These are phyloP conservation scores for Guaruba guarouba DNA, from an alignment of 2,113 vertebrate species.

Conservation along the genomic window DNA sequence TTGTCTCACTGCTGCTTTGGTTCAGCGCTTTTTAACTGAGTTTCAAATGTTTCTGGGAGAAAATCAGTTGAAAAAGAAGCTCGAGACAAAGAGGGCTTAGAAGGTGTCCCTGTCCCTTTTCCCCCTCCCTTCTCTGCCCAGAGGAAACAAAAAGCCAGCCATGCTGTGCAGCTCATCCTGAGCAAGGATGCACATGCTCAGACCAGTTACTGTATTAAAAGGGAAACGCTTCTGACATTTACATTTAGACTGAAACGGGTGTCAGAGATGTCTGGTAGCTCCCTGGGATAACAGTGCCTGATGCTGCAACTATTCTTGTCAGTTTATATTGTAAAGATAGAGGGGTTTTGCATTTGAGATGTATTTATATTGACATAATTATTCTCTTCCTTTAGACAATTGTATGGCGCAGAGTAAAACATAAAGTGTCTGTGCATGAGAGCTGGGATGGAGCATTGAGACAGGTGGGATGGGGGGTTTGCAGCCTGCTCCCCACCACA, in stretches of 20 bases:
- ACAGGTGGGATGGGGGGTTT: accelerated
- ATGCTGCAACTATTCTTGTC: not conserved
- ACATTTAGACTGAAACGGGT: slow-evolving; percentile 38
- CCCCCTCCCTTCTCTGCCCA: not conserved
- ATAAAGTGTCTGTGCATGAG: accelerated
- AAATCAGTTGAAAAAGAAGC: not conserved
- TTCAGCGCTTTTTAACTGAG: not conserved
- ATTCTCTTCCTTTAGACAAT: slow-evolving; percentile 6
- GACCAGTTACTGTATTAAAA: not conserved
- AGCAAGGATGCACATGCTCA: not conserved
- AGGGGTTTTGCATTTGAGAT: not conserved
- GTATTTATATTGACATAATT: slow-evolving; percentile 49
- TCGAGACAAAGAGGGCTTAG: not conserved
- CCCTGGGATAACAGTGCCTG: not conserved
- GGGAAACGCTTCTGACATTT: slow-evolving; percentile 20
- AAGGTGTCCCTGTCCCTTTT: not conserved
- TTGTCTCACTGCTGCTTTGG: not conserved
- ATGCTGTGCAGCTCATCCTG: not conserved
- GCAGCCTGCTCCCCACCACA: not conserved
- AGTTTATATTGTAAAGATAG: not conserved
- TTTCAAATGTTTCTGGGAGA: not conserved
- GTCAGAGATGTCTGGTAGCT: slow-evolving; percentile 8
- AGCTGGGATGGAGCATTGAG: not conserved
- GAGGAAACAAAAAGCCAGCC: not conserved
- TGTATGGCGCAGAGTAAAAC: not conserved